Base-by-base conservation (phyloP, 2,113 vertebrate species). In the Euleptes europaea region DNA sequence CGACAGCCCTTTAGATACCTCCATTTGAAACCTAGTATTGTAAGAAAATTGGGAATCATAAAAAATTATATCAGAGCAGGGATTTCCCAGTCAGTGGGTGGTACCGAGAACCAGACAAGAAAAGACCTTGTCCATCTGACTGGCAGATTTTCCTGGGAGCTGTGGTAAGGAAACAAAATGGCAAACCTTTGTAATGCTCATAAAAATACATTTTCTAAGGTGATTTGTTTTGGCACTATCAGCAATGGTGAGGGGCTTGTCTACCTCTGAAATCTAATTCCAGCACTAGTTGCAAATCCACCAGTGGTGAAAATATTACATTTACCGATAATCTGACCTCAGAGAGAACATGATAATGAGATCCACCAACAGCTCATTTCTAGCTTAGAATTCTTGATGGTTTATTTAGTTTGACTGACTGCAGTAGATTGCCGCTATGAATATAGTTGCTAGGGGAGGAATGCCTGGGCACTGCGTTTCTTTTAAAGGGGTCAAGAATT, bases 381-480 rank as follows among this genome's bases (percentile, higher is more conserved):
- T 90, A 93, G 88, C 79, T 66, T 93, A 90, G 94, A 95, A 95
- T 95, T 92, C 92, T 93, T 95, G 94, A 92, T 90, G 91, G 93
- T 95, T 95, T 97, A 89, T 96, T 96, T 94, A 93, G 94, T 96
- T 96, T 95, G 95, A 95, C 93, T 95, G 95, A 94, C 93, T 95
- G 90, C 88, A 49, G 66, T 91, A 93, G 23, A 1, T 91, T 95
- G 94, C 94, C 92, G 89, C 89, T 95, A 94, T 91, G 93, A 96
- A 94, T 94, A 95, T 91, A 96, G 94, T 95, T 96, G 93, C 95
- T 94, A 95, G 91, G 94, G 92, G 93, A 95, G 87, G 92, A 90
- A 94, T 91, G 89, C 88, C 63, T 87, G 94, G 86, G 86, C 90
- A 87, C 91, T 91, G 86, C 86, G 92, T 94, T 90, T 93, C 94